Conservation (phyloP, 1,140 invertebrate genomes). For the Drosophila nasuta region DNA sequence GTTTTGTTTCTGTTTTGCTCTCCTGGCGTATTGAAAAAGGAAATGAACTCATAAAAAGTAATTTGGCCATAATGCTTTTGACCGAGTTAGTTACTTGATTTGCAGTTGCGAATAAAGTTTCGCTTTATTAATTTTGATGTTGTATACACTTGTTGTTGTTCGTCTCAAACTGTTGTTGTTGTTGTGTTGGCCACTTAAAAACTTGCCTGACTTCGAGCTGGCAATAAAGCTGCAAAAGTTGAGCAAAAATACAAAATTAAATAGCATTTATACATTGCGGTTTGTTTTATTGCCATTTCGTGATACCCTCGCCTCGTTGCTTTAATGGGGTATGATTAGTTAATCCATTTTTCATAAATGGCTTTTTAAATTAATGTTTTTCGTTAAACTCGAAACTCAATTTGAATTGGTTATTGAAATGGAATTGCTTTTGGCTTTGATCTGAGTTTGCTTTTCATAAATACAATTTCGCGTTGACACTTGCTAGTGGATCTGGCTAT, state of each 20-base stretch:
- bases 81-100: constrained; percentile 82
- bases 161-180: constrained; percentile 16
- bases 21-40: constrained; percentile 66
- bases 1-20: constrained; percentile 41
- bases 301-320: not conserved
- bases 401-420: constrained; percentile 20
- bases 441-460: constrained; percentile 24
- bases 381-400: not conserved
- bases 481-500: constrained; percentile 25
- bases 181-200: constrained; percentile 60
- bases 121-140: constrained; percentile 81
- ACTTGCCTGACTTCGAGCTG: constrained; percentile 52
- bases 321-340: constrained; percentile 1
- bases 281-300: constrained; percentile 26
- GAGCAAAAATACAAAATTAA: constrained; percentile 34
- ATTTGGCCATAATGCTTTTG: constrained; percentile 80
- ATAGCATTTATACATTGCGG: constrained; percentile 46
- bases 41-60: constrained; percentile 84
- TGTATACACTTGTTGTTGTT: constrained; percentile 38
- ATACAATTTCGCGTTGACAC: constrained; percentile 25
- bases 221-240: constrained; percentile 67
- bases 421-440: constrained; percentile 44
- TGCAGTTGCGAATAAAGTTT: constrained; percentile 84
- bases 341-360: not conserved
- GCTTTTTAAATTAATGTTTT: constrained; percentile 3